Conservation (phyloP, 2,888 invertebrate genomes). For the Chymomyza procnemis region DNA sequence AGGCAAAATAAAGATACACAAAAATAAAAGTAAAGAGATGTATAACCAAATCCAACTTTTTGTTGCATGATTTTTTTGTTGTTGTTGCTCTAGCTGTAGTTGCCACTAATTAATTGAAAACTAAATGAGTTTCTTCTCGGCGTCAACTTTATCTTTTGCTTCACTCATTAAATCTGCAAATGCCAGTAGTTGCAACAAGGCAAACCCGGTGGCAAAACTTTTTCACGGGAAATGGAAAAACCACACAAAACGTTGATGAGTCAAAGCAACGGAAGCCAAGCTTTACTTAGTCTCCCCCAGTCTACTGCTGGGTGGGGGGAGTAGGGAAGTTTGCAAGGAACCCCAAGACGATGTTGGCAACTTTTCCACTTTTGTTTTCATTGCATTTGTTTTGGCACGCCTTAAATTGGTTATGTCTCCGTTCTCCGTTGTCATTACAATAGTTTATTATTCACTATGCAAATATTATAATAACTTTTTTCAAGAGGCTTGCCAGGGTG, state of each 20-base stretch:
- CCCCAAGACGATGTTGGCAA: neutral
- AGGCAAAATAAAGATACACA: neutral
- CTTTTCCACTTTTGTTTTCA: neutral
- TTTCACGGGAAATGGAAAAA: neutral
- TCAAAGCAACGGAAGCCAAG: neutral
- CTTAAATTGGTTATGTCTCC: neutral
- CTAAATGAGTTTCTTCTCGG: conserved; percentile 58
- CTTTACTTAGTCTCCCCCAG: neutral
- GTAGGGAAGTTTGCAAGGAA: neutral
- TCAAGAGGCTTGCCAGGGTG: neutral
- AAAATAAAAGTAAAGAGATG: too few relatives aligned
- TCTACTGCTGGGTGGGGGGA: too few relatives aligned
- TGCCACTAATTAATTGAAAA: conserved; percentile 71
- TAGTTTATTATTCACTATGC: neutral
- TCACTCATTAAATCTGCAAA: conserved; percentile 23
- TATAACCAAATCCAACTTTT: conserved; percentile 40
- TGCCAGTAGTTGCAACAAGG: conserved; percentile 1
- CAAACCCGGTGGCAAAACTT: neutral
- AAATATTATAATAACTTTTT: neutral
- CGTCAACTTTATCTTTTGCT: conserved; percentile 54
- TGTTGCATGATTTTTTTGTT: conserved; percentile 8
- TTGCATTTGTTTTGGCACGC: neutral
- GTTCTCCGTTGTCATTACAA: neutral
- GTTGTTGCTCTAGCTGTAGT: conserved; percentile 17
- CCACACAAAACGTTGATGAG: neutral